Percentiles rank a stretch among this genome's conserved stretches.
phyloP scores from a whole-genome alignment of 1,140 invertebrate species.

The Pentalonia nigronervosa region DNA sequence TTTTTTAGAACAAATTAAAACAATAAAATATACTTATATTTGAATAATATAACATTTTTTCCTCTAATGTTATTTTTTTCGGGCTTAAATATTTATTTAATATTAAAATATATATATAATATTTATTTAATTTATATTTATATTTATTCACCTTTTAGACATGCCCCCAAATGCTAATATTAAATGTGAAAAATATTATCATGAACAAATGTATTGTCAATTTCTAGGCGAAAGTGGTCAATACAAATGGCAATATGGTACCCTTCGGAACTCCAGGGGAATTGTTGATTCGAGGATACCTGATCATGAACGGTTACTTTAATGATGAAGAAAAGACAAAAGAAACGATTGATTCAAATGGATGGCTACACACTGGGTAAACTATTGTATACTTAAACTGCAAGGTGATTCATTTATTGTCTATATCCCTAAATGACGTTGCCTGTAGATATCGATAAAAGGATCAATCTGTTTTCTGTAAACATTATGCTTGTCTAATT shows the following conservation, averaged over 20 bases:
- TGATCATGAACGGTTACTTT: constrained; percentile 87
- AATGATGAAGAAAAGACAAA: constrained; percentile 81
- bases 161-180: no score
- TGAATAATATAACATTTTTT: no score
- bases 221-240: constrained; percentile 73
- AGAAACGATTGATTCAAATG: constrained; percentile 73
- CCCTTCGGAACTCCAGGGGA: constrained; percentile 82
- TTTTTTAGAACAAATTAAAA: no score
- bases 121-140: no score
- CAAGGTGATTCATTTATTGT: background rate
- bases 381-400: constrained; percentile 13
- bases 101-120: no score
- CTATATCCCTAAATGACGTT: background rate
- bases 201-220: background rate
- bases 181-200: background rate
- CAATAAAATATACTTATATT: no score
- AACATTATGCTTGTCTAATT: background rate
- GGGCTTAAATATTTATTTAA: no score
- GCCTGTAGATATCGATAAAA: background rate
- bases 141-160: no score
- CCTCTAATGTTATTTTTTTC: no score
- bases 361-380: constrained; percentile 92
- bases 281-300: constrained; percentile 82
- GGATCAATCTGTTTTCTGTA: background rate
- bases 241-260: constrained; percentile 74